Conservation (phyloP, 2,797 vertebrate genomes). For the Squalus acanthias region DNA sequence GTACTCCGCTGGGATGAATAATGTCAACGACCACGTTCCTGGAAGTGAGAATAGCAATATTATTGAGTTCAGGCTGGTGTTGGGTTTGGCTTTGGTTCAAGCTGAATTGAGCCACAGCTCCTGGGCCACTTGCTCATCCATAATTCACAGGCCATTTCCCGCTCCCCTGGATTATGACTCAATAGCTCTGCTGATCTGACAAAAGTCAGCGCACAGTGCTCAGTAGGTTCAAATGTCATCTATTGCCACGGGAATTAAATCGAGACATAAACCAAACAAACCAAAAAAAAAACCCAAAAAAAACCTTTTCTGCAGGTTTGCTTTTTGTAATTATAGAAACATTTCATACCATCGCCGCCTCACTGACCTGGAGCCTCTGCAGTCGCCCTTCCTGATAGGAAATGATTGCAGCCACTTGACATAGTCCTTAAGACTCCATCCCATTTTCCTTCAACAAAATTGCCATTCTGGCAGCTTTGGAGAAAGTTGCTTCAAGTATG, state of each 20-base stretch:
- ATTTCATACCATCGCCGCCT: neutral
- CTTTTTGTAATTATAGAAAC: neutral
- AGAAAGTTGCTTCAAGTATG: neutral
- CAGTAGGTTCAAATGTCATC: neutral
- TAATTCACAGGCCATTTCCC: neutral
- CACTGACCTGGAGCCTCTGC: neutral
- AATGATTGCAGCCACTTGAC: neutral
- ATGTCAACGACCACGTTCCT: neutral
- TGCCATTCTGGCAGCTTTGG: neutral
- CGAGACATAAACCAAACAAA: neutral
- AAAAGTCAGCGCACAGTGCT: neutral
- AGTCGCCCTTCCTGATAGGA: neutral
- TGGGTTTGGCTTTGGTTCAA: neutral
- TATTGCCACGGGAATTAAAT: neutral
- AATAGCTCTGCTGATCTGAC: neutral
- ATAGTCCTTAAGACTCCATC: neutral
- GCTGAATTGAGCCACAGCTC: neutral
- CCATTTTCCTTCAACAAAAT: neutral
- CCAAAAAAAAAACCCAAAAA: no score
- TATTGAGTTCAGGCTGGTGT: neutral
- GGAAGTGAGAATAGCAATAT: neutral
- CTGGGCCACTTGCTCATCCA: slow-evolving; percentile 1
- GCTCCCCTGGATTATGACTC: neutral
- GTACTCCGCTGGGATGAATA: neutral
- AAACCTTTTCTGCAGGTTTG: neutral